Conservation (phyloP, 2,113 vertebrate genomes). For the Phaethon lepturus region DNA sequence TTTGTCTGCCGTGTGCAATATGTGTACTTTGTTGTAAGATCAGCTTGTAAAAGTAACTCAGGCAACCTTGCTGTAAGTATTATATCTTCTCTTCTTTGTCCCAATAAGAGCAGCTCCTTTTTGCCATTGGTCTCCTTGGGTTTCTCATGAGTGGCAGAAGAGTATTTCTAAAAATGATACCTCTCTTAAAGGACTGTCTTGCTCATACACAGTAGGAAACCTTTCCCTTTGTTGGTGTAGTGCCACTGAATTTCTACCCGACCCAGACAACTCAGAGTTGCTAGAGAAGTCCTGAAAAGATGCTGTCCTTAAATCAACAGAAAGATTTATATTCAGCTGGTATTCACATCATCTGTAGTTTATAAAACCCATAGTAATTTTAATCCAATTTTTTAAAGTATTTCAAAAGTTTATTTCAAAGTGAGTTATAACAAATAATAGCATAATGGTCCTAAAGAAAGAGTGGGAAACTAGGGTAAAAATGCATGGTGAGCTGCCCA, state of each 20-base stretch:
- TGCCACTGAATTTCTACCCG: not conserved
- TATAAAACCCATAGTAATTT: not conserved
- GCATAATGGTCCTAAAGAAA: rapidly evolving
- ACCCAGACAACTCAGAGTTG: not conserved
- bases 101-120: not conserved
- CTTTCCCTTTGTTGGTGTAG: not conserved
- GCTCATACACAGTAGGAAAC: not conserved
- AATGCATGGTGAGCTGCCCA: not conserved
- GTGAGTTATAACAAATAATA: not conserved
- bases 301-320: not conserved
- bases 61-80: not conserved
- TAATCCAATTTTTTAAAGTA: not conserved
- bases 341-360: no score
- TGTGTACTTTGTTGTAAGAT: not conserved
- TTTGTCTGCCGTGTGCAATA: not conserved
- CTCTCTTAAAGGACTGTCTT: not conserved
- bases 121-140: not conserved
- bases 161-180: not conserved
- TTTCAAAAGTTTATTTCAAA: not conserved
- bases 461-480: not conserved
- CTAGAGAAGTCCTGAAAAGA: not conserved
- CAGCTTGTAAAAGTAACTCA: not conserved
- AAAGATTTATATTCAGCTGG: not conserved
- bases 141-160: not conserved
- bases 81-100: not conserved